These are phyloP conservation scores for Fabriciana adippe DNA, from an alignment of 2,888 invertebrate species.

Conservation along the genomic window DNA sequence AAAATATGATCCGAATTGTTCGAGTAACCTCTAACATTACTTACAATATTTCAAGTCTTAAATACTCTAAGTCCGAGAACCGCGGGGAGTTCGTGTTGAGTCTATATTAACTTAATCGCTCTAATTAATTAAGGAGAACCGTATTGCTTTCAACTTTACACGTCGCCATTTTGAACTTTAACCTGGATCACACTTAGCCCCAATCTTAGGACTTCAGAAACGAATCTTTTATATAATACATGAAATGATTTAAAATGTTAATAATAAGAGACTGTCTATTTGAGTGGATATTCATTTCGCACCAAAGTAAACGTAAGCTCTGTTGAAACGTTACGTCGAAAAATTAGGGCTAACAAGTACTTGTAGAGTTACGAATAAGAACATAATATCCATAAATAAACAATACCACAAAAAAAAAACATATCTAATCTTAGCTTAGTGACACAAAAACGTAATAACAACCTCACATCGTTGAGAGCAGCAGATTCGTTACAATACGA, in stretches of 20 bases:
- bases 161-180: neutral
- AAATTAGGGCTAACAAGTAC: no score
- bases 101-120: conserved; percentile 12
- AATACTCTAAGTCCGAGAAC: conserved; percentile 14
- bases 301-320: no score
- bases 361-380: neutral
- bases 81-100: conserved; percentile 6
- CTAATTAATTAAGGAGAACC: neutral
- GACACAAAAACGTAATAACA: neutral
- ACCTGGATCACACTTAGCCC: conserved; percentile 1
- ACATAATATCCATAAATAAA: conserved; percentile 8
- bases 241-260: no score
- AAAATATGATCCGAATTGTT: conserved; percentile 19
- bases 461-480: no score
- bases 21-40: conserved; percentile 15
- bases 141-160: neutral
- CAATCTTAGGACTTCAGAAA: neutral
- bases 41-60: conserved; percentile 18
- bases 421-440: conserved; percentile 4
- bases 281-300: no score
- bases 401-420: conserved; percentile 2
- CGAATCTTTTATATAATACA: neutral
- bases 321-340: no score
- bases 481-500: no score
- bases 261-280: no score